Evolutionary conservation across 2,888 invertebrate species (phyloP).

Genomic region (Gryllus longicercus): DNA sequence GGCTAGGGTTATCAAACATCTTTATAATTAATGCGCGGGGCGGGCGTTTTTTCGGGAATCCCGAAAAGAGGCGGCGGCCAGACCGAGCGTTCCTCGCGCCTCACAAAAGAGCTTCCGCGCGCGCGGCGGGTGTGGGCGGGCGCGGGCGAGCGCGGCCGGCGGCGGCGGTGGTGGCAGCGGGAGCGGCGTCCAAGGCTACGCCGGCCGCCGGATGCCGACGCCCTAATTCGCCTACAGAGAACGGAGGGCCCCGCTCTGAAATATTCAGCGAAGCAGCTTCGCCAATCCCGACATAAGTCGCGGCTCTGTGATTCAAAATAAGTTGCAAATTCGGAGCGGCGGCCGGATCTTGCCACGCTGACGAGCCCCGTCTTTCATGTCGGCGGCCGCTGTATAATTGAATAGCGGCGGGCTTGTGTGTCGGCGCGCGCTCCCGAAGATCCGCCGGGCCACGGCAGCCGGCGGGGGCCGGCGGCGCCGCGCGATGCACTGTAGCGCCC

Average conservation of each 20-base stretch:
- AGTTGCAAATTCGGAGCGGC: slow-evolving; percentile 8
- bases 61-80: too few relatives aligned
- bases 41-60: too few relatives aligned
- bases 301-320: slow-evolving; percentile 1
- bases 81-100: too few relatives aligned
- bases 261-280: background rate
- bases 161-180: background rate
- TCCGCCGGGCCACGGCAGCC: background rate
- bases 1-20: background rate
- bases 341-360: slow-evolving; percentile 8
- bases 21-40: background rate
- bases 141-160: background rate
- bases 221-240: background rate
- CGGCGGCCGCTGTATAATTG: slow-evolving; percentile 6
- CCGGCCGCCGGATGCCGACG: background rate
- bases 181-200: background rate
- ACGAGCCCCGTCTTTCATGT: slow-evolving; percentile 17
- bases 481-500: background rate
- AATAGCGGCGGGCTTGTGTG: background rate
- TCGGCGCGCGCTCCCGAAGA: background rate
- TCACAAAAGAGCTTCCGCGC: background rate
- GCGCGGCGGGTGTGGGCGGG: background rate
- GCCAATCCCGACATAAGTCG: slow-evolving; percentile 10
- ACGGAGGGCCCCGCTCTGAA: slow-evolving; percentile 5
- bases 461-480: background rate